phyloP scores from a whole-genome alignment of 53 echinoderm and acorn worm genomes.

The Antedon mediterranea region DNA sequence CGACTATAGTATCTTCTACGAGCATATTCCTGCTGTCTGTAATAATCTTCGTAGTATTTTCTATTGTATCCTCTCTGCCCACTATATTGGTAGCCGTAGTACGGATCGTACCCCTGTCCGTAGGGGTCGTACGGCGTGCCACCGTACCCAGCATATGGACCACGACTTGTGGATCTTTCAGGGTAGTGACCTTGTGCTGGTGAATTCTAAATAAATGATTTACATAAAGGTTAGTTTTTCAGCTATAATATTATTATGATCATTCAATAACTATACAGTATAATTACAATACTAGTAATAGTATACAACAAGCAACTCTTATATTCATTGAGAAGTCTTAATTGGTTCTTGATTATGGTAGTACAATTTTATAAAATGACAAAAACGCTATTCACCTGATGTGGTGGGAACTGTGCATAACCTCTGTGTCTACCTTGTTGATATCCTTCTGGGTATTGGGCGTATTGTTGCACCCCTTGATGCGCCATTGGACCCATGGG shows the following conservation, averaged over 20 bases:
- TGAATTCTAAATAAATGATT: background rate
- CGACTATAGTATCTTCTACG: background rate
- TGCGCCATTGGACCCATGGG: conserved; percentile 9
- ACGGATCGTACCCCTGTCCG: conserved; percentile 15
- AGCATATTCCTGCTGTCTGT: background rate
- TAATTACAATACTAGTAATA: too few relatives aligned
- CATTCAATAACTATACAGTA: too few relatives aligned
- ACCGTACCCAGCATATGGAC: background rate
- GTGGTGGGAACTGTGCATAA: background rate
- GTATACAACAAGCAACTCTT: too few relatives aligned
- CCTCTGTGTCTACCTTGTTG: background rate
- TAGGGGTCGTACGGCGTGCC: conserved; percentile 5
- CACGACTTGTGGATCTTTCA: background rate
- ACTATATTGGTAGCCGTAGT: conserved; percentile 12
- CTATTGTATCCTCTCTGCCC: background rate
- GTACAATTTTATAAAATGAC: too few relatives aligned
- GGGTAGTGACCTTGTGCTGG: background rate
- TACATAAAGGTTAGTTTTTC: too few relatives aligned
- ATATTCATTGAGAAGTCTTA: too few relatives aligned
- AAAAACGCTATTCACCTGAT: background rate
- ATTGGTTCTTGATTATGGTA: too few relatives aligned
- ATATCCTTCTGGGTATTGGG: conserved; percentile 1
- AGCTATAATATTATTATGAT: too few relatives aligned
- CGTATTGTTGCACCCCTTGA: conserved; percentile 2
- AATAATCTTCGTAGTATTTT: background rate